A percentile compares a stretch with the other conserved stretches of the same genome.
Evolutionary conservation across 2,113 vertebrate species (phyloP).

Genomic region (Toxostoma redivivum): DNA sequence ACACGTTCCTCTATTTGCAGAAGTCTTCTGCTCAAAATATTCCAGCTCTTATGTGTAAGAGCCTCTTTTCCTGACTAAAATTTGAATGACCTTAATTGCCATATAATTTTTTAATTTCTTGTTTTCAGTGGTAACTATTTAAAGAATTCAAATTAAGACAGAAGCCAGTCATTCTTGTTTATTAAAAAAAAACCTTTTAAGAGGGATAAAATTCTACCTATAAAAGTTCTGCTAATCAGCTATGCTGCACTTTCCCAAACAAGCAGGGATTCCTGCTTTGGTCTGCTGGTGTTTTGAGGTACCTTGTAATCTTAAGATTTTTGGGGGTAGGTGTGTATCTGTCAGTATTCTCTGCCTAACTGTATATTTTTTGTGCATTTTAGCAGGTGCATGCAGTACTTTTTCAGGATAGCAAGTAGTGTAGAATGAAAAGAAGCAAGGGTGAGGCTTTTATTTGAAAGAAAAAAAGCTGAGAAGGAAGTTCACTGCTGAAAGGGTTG

Average conservation of each 20-base stretch:
- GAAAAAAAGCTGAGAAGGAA: conserved; percentile 69
- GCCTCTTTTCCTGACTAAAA: background rate
- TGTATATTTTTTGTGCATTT: background rate
- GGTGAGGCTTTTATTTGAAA: conserved; percentile 71
- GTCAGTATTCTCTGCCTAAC: background rate
- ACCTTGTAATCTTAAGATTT: background rate
- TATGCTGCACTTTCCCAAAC: background rate
- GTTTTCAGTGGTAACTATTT: background rate
- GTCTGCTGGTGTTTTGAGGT: background rate
- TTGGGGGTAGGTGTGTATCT: background rate
- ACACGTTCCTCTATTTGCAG: background rate
- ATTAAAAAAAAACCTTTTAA: background rate
- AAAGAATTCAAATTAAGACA: background rate
- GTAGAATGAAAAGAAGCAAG: conserved; percentile 54
- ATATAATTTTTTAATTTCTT: background rate
- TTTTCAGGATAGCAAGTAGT: conserved; percentile 33
- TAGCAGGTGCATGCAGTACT: conserved; percentile 45
- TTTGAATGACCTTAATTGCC: background rate
- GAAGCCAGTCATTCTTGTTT: background rate
- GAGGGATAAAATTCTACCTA: background rate
- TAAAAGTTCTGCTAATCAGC: background rate
- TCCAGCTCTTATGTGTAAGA: background rate
- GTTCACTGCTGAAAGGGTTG: conserved; percentile 73
- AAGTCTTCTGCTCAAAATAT: background rate
- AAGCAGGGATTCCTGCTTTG: background rate